A percentile compares a stretch with the other conserved stretches of the same genome.
These are phyloP conservation scores for Apostichopus californicus DNA, from an alignment of 35 echinoderm and acorn worm species.

Conservation along the genomic window DNA sequence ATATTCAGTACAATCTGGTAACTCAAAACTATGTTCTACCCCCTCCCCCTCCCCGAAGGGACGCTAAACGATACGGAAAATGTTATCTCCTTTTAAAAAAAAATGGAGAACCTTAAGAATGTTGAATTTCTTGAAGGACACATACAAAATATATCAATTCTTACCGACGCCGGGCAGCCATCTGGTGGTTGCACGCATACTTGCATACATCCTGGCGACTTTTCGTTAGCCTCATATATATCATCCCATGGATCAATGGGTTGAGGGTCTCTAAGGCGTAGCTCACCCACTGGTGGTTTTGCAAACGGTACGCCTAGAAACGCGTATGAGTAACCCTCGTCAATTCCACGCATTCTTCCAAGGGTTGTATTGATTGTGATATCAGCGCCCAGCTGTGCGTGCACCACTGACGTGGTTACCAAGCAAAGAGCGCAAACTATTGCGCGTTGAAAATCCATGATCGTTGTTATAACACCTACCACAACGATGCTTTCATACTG, in stretches of 20 bases:
- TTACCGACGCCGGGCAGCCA: slow-evolving; percentile 12
- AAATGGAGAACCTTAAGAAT: too few species aligned
- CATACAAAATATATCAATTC: neutral
- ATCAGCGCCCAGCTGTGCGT: neutral
- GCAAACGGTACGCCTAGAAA: slow-evolving; percentile 74
- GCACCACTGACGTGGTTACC: neutral
- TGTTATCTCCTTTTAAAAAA: too few species aligned
- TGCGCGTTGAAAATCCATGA: neutral
- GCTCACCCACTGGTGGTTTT: slow-evolving; percentile 62
- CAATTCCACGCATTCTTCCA: slow-evolving; percentile 32
- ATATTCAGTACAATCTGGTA: too few species aligned
- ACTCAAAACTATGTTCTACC: too few species aligned
- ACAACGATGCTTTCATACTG: neutral
- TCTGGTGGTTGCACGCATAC: slow-evolving; percentile 13
- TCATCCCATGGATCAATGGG: slow-evolving; percentile 56
- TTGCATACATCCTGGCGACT: slow-evolving; percentile 56
- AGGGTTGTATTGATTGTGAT: slow-evolving; percentile 26
- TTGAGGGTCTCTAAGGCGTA: slow-evolving; percentile 52
- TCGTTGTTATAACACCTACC: neutral
- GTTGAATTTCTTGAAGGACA: too few species aligned
- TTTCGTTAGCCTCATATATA: slow-evolving; percentile 45
- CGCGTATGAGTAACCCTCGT: slow-evolving; percentile 17
- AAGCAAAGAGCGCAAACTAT: neutral
- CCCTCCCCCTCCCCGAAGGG: too few species aligned
- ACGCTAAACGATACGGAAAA: too few species aligned